A percentile compares a stretch with the other conserved stretches of the same genome.
phyloP scores from a whole-genome alignment of 2,797 vertebrate genomes.

The Mormyrus hasselquistii region DNA sequence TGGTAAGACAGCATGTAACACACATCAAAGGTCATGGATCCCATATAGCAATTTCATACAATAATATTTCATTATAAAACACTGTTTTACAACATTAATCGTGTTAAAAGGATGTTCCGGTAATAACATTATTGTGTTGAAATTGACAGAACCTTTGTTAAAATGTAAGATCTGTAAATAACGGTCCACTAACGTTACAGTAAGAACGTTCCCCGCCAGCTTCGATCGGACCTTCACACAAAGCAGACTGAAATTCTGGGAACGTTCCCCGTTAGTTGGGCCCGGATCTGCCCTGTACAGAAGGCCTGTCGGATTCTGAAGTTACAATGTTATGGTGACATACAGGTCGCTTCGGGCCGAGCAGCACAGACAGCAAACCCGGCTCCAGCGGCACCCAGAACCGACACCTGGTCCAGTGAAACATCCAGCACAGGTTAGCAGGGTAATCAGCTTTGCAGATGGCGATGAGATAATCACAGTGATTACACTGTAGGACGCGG shows the following conservation, averaged over 20 bases:
- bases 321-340: background rate
- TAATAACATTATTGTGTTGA: background rate
- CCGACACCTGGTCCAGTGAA: conserved; percentile 70
- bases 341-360: conserved; percentile 61
- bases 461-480: background rate
- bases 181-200: background rate
- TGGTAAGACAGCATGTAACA: background rate
- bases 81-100: background rate
- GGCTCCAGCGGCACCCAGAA: conserved; percentile 69
- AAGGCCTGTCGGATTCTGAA: background rate
- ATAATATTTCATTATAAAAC: background rate
- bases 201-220: background rate
- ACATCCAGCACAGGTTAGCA: conserved; percentile 66
- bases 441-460: background rate
- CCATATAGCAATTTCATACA: background rate
- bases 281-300: background rate
- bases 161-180: background rate
- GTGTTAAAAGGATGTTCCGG: background rate
- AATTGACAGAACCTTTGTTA: background rate
- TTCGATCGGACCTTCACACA: background rate
- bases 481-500: background rate
- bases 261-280: background rate
- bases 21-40: background rate
- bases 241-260: background rate
- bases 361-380: conserved; percentile 61